These are phyloP conservation scores for Pelodiscus sinensis DNA, from an alignment of 2,113 vertebrate genomes.

Conservation along the genomic window DNA sequence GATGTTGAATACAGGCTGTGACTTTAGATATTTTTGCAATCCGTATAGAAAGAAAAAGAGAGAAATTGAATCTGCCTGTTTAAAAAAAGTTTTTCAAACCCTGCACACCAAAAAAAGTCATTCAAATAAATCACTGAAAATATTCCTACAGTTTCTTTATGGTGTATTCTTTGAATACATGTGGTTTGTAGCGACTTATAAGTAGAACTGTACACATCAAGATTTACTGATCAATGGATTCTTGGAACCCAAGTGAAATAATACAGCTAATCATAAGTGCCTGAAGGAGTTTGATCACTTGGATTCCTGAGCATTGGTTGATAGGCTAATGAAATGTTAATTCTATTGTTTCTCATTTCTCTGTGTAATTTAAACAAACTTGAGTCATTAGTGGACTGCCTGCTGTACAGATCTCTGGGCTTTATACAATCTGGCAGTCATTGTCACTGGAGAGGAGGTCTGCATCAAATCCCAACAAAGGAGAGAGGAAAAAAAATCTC, in stretches of 20 bases:
- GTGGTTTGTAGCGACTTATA: neutral
- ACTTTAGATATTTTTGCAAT: conserved; percentile 8
- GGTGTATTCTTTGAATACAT: neutral
- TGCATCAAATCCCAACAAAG: conserved; percentile 57
- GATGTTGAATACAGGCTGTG: conserved; percentile 22
- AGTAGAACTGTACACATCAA: neutral
- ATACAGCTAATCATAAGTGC: neutral
- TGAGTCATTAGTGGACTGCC: conserved; percentile 67
- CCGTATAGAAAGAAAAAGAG: neutral
- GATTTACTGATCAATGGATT: neutral
- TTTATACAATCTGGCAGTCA: conserved; percentile 51
- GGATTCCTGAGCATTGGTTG: neutral
- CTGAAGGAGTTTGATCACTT: rapidly evolving
- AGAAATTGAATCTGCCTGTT: neutral
- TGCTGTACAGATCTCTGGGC: conserved; percentile 59
- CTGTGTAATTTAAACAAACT: conserved; percentile 25
- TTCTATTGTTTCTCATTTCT: conserved; percentile 6
- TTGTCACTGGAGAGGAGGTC: conserved; percentile 59
- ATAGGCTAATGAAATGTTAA: neutral
- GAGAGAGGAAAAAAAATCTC: conserved; percentile 40
- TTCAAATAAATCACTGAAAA: conserved; percentile 7
- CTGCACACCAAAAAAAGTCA: neutral
- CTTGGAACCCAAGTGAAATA: neutral
- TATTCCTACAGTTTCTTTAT: neutral
- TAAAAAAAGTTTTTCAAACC: conserved; percentile 37